Evolutionary conservation across 2,113 vertebrate species (phyloP), one percentile per base, ranked within the genome.

Genomic region (Erpornis zantholeuca): DNA sequence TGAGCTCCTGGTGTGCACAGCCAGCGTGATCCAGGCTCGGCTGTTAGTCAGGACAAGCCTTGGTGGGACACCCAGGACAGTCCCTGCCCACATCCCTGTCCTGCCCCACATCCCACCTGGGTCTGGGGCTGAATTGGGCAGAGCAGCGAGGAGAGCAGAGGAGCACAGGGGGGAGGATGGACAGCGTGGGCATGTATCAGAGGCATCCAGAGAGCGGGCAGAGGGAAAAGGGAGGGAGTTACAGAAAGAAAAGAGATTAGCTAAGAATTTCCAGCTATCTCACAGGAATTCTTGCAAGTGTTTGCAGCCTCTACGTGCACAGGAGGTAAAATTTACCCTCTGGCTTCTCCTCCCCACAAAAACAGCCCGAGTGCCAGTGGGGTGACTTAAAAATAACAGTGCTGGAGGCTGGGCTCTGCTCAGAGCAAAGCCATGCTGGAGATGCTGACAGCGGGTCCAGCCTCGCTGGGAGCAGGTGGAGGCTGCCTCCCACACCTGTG

Each of bases 1-100:
- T 52, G 79, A 72, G 71, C 85, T 90, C 36, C 81, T 33, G 90
- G 47, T 2, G 10, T 0, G 18, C 68, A 21, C 47, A 44, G 9
- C n/a, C 8, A 1, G 50, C 56, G 11, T 0, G 1, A n/a, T 50
- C 69, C 56, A 16, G 52, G 73, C 56, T 47, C 1, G 0, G 47
- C 59, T 8, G 1, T 2, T 1, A 14, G 25, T 20, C 63, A 42
- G 65, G 11, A 24, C 14, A 8, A 96, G 49, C 52, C 88, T 38
- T 7, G 86, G 50, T 1, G 3, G 9, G 24, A 65, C 6, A 73
- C 44, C 42, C 61, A 42, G 60, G 61, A 44, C 6, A 2, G 9
- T 31, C 66, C 40, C 40, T 47, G 35, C 38, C 61, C 11, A 4
- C 36, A 44, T 69, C 82, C 27, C 24, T 4, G 3, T 38, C 38